Percentiles rank a stretch among this genome's conserved stretches.
Conservation (phyloP, 2,113 vertebrate genomes). For the Mixornis gularis region DNA sequence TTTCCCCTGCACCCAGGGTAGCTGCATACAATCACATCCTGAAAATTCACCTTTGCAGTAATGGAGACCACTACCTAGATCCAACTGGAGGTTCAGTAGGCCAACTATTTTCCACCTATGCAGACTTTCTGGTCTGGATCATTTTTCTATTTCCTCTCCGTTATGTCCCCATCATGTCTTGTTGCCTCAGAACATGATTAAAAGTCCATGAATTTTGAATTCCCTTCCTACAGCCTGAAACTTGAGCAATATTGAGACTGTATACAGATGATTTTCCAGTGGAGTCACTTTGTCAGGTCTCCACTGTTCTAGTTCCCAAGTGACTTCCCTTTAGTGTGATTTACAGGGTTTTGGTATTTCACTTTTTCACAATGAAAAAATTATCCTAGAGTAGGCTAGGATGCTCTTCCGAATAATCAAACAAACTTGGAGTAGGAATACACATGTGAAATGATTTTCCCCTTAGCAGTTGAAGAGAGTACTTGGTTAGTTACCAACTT, state of each 20-base stretch:
- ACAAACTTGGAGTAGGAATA: neutral
- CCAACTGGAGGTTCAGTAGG: neutral
- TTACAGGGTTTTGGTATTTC: slow-evolving; percentile 8
- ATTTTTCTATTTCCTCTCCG: neutral
- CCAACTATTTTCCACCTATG: neutral
- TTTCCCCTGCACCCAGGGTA: neutral
- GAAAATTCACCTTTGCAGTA: neutral
- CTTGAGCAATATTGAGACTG: neutral
- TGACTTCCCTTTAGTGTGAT: neutral
- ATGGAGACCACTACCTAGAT: neutral
- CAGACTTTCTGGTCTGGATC: neutral
- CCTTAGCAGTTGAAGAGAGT: neutral
- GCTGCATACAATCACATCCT: neutral
- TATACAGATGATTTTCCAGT: neutral
- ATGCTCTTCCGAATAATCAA: neutral
- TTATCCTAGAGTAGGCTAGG: neutral
- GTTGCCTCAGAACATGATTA: neutral
- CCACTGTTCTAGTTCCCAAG: neutral
- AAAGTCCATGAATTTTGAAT: neutral
- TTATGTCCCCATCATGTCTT: neutral
- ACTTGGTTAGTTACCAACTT: neutral
- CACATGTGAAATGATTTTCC: neutral
- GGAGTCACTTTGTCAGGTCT: neutral
- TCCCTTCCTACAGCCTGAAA: neutral
- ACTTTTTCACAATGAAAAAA: slow-evolving; percentile 13